Evolutionary conservation across 1,140 invertebrate species (phyloP).

Genomic region (Phenacoccus solenopsis): DNA sequence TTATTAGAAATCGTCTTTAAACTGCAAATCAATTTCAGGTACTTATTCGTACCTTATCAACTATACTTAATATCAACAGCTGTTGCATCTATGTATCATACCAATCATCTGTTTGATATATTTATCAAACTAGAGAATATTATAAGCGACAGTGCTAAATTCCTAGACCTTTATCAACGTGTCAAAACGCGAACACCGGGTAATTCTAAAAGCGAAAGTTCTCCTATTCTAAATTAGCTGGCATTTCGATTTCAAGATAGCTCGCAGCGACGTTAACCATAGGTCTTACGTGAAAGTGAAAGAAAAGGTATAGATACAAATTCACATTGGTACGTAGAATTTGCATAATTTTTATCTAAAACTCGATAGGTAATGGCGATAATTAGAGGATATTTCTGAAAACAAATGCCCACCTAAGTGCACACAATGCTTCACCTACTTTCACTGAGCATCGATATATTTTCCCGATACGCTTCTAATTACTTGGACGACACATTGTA

Average conservation of each 20-base stretch:
- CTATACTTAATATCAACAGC: too few species aligned
- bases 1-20: too few species aligned
- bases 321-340: background rate
- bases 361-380: background rate
- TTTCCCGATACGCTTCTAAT: background rate
- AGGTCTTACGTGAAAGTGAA: background rate
- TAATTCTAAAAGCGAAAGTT: background rate
- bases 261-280: background rate
- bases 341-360: background rate
- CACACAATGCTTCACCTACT: background rate
- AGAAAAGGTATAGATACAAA: too few species aligned
- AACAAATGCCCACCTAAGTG: too few species aligned
- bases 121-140: too few species aligned
- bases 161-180: too few species aligned
- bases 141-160: too few species aligned
- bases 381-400: background rate
- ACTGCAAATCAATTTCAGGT: too few species aligned
- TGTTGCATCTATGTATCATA: too few species aligned
- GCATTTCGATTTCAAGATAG: background rate
- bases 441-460: background rate
- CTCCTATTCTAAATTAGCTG: background rate
- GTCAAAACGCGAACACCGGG: too few species aligned
- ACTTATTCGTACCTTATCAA: too few species aligned
- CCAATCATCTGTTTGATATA: too few species aligned
- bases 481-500: background rate